These are phyloP conservation scores for Laodelphax striatellus DNA, from an alignment of 1,140 invertebrate species.

Conservation along the genomic window DNA sequence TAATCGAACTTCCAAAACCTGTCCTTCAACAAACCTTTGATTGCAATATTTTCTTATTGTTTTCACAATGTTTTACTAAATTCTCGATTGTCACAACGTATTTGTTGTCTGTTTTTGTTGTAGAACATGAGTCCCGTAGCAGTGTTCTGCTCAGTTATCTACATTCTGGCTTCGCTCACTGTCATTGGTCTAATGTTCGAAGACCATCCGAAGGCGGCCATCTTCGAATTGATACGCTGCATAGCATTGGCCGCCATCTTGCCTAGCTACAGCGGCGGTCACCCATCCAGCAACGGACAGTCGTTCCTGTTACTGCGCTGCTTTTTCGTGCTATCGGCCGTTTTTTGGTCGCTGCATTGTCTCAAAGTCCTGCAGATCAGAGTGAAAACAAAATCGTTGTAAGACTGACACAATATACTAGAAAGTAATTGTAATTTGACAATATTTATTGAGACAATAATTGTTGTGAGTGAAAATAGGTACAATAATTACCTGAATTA, in stretches of 20 bases:
- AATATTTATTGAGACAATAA: no score
- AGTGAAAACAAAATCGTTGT: conserved; percentile 4
- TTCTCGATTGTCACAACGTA: no score
- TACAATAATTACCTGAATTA: no score
- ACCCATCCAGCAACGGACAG: conserved; percentile 2
- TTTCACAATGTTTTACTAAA: no score
- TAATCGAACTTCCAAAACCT: no score
- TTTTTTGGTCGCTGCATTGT: conserved; percentile 20
- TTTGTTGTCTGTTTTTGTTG: conserved; percentile 23
- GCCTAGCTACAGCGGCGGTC: not conserved
- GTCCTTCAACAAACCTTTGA: no score
- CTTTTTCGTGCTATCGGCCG: conserved; percentile 15
- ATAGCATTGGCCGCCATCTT: conserved; percentile 28
- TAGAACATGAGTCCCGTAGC: conserved; percentile 45
- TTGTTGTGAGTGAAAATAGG: no score
- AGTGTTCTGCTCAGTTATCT: conserved; percentile 41
- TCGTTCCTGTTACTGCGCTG: conserved; percentile 11
- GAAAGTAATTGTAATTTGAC: no score
- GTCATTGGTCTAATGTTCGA: conserved; percentile 60
- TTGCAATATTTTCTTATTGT: no score
- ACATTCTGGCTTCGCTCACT: conserved; percentile 51
- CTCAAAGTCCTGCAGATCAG: conserved; percentile 14
- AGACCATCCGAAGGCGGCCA: conserved; percentile 35
- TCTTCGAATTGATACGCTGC: conserved; percentile 44
- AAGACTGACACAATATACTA: no score